Evolutionary conservation across 2,113 vertebrate species (phyloP).

Genomic region (Diadophis punctatus): DNA sequence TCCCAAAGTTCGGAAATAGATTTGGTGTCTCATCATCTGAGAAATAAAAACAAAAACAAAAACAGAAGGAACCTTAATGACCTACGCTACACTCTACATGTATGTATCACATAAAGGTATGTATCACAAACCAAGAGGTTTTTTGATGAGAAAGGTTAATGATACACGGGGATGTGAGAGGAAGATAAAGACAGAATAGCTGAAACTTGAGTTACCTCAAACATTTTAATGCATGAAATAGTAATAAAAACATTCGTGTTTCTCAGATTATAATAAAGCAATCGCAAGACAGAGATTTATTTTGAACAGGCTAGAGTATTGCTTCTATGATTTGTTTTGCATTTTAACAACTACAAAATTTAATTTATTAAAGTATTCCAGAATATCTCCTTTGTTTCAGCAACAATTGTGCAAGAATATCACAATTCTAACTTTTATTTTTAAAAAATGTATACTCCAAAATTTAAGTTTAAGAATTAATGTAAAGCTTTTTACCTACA

Average conservation of each 20-base stretch:
- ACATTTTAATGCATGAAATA: not conserved
- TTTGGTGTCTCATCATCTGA: not conserved
- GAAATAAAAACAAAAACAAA: not conserved
- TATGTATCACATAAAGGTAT: too few species aligned
- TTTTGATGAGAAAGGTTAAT: not conserved
- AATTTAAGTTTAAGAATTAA: not conserved
- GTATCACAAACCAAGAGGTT: not conserved
- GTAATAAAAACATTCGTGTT: not conserved
- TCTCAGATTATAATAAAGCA: not conserved
- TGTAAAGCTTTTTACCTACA: conserved; percentile 61
- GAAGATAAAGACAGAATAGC: not conserved
- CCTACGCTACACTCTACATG: not conserved
- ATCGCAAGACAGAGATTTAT: not conserved
- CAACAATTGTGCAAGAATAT: not conserved
- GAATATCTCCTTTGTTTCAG: not conserved
- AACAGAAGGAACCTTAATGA: not conserved
- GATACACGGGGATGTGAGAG: not conserved
- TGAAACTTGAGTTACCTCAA: not conserved
- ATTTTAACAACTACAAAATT: not conserved
- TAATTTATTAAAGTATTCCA: not conserved
- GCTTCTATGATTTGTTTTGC: not conserved
- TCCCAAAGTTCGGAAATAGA: not conserved
- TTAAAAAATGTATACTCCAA: not conserved
- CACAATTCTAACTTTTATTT: not conserved
- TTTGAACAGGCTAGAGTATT: not conserved